Percentiles rank a stretch among this genome's conserved stretches.
phyloP scores from a whole-genome alignment of 2,113 vertebrate species.

The Archilochus colubris region DNA sequence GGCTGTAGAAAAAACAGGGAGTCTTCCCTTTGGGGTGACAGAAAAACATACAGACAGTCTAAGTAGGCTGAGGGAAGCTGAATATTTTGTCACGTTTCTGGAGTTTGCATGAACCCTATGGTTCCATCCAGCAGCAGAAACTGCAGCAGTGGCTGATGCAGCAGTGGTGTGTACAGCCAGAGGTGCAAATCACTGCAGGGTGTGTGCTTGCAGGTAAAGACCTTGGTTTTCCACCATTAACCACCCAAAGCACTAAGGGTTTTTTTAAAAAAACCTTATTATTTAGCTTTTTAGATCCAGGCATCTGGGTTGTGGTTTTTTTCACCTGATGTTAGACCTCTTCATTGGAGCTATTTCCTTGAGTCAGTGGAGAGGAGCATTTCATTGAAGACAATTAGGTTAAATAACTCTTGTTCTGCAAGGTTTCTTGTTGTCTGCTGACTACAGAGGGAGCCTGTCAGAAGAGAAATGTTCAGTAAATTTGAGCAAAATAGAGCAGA shows the following conservation, averaged over 20 bases:
- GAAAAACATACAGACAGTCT: neutral
- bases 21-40: neutral
- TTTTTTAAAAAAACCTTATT: neutral
- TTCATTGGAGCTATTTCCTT: neutral
- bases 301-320: neutral
- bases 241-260: neutral
- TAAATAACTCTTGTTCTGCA: neutral
- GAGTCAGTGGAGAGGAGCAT: neutral
- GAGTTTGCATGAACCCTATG: neutral
- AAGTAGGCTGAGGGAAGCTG: neutral
- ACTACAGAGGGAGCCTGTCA: neutral
- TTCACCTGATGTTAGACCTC: neutral
- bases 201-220: neutral
- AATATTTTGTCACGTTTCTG: neutral
- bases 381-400: accelerated
- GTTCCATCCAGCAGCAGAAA: neutral
- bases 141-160: neutral
- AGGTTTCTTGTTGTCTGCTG: neutral
- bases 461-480: neutral
- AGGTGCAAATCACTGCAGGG: neutral
- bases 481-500: neutral
- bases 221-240: neutral
- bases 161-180: neutral
- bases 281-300: neutral
- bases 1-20: neutral